A percentile compares a stretch with the other conserved stretches of the same genome.
These are phyloP conservation scores for Fragum fragum DNA, from an alignment of 2,888 invertebrate genomes.

Conservation along the genomic window DNA sequence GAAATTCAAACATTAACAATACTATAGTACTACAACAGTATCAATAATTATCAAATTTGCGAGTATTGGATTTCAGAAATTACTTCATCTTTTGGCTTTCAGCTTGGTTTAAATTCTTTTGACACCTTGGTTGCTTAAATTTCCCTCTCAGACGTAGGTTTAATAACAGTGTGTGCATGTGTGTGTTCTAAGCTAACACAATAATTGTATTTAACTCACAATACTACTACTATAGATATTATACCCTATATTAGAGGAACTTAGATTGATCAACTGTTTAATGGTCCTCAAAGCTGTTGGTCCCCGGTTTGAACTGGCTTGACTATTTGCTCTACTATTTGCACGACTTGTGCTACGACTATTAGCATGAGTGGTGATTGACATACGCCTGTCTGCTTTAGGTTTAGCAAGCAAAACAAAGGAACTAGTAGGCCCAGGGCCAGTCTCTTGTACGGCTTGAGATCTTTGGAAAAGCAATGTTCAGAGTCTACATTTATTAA, in stretches of 20 bases:
- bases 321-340: constrained; percentile 25
- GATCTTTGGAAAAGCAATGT: background rate
- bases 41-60: no score
- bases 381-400: constrained; percentile 16
- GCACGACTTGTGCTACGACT: constrained; percentile 7
- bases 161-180: no score
- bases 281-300: constrained; percentile 1
- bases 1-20: no score
- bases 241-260: constrained; percentile 18
- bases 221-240: background rate
- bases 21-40: no score
- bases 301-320: constrained; percentile 13
- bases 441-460: background rate
- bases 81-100: no score
- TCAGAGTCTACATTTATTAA: no score
- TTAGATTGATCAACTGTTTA: constrained; percentile 15
- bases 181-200: no score
- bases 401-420: constrained; percentile 10
- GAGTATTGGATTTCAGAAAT: no score
- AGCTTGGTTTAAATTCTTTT: no score
- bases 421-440: constrained; percentile 1
- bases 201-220: background rate
- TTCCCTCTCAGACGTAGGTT: no score
- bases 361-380: constrained; percentile 5
- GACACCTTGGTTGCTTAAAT: no score